Evolutionary conservation across 2,888 invertebrate genomes (phyloP), one percentile per base, ranked within the genome.

Genomic region (Morpho helenor): DNA sequence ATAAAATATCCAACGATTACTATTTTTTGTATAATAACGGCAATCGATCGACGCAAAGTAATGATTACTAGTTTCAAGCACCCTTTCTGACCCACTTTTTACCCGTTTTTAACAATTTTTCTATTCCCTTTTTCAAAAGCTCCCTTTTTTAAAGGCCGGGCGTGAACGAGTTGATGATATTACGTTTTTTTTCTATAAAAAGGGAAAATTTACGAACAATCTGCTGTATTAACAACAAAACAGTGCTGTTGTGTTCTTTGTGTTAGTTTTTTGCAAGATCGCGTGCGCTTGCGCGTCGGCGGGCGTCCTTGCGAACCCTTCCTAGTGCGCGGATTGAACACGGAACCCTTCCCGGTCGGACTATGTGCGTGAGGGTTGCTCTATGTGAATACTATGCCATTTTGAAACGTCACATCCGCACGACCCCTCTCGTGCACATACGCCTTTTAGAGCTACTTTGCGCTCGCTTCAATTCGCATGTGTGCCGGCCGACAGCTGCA

Each of bases 131-230:
- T 31, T 86, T 82, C 82, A 83, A 85, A 77, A 79, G 80, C 74
- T 84, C 84, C 84, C 82, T 84, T 90, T 16, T 31, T 87, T 82
- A 90, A 90, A 85, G 72, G 68, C 84, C 90, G 89, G 90, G 90
- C 90, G 90, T 90, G 90, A 90, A 90, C 90, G 90, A 90, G 90
- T 90, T 90, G 90, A 90, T 90, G 89, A 90, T 90, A 90, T 90
- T 90, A 90, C 84, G 80, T 86, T 89, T 90, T 86, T 87, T 86
- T 71, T 51, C 22, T 51, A 73, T 71, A 72, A 82, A 80, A 81
- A 86, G 62, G 59, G 62, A 78, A 82, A 89, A 89, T 87, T 87
- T 81, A 82, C 89, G 89, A 89, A 88, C 90, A 90, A 89, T 90
- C 88, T 83, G 78, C 77, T 80, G 83, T 87, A 87, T 89, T 90